These are phyloP conservation scores for Menidia beryllina DNA, from an alignment of 2,113 vertebrate genomes.

Conservation along the genomic window DNA sequence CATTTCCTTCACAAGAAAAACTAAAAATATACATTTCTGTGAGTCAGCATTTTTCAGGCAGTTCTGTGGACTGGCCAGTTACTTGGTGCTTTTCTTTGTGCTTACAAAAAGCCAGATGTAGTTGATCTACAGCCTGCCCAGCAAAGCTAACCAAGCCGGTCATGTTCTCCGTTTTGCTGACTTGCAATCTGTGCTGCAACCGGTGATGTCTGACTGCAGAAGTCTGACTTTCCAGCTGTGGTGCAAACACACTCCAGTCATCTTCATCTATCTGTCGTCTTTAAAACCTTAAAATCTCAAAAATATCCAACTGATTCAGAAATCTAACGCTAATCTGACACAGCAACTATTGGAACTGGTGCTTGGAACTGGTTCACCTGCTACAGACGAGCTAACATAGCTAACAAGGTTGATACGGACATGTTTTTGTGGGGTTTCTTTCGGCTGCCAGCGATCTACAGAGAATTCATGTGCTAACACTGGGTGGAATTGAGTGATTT, in stretches of 20 bases:
- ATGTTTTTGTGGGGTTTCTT: neutral
- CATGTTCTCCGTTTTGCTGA: slow-evolving; percentile 14
- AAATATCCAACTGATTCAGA: too few species aligned
- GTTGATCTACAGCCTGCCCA: slow-evolving; percentile 14
- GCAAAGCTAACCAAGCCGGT: too few species aligned
- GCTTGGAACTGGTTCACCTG: neutral
- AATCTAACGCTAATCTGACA: too few species aligned
- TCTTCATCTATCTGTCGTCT: too few species aligned
- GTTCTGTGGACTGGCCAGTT: neutral
- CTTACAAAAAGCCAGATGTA: slow-evolving; percentile 13
- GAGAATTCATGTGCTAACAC: neutral
- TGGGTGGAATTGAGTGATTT: neutral
- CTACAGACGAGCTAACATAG: neutral
- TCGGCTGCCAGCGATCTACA: neutral
- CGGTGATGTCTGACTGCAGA: slow-evolving; percentile 4
- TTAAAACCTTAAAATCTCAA: slow-evolving; percentile 11
- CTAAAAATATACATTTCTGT: slow-evolving; percentile 6
- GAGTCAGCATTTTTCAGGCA: neutral
- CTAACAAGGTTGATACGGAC: too few species aligned
- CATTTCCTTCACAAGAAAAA: neutral
- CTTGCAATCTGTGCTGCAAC: slow-evolving; percentile 5
- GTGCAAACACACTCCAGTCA: neutral
- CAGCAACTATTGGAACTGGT: too few species aligned
- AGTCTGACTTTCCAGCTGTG: neutral
- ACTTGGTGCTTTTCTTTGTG: slow-evolving; percentile 6